phyloP scores from a whole-genome alignment of 2,888 invertebrate species.

The Cephus sareptanus region DNA sequence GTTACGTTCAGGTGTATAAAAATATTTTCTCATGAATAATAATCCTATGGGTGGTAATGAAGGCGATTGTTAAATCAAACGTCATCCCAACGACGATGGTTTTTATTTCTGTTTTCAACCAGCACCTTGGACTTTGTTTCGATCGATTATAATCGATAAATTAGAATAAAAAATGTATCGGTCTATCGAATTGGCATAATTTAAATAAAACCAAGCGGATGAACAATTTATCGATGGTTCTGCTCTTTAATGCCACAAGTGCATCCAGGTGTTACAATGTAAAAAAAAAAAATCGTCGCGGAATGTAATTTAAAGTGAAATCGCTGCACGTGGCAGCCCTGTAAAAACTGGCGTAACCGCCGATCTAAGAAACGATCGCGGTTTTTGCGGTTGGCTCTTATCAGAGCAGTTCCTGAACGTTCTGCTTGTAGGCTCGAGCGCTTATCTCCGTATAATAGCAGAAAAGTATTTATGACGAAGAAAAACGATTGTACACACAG shows the following conservation, averaged over 20 bases:
- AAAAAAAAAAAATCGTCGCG: background rate
- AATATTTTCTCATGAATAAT: background rate
- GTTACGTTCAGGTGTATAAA: background rate
- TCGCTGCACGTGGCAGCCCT: background rate
- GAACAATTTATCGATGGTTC: background rate
- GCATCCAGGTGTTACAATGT: background rate
- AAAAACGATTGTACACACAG: background rate
- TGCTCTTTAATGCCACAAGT: background rate
- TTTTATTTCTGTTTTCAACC: background rate
- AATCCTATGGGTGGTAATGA: background rate
- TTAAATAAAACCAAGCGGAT: background rate
- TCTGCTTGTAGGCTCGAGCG: conserved; percentile 12
- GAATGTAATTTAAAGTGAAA: background rate
- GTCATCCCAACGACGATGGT: background rate
- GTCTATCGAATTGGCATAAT: background rate
- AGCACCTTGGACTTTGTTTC: background rate
- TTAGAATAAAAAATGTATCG: background rate
- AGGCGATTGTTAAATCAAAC: background rate
- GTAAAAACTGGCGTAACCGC: background rate
- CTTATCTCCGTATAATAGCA: conserved; percentile 18
- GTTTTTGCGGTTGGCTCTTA: conserved; percentile 26
- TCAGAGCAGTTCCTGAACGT: conserved; percentile 20
- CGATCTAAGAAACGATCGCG: background rate
- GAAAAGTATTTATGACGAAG: background rate
- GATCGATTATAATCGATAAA: background rate